These are phyloP conservation scores for Drosophila willistoni DNA, from an alignment of 1,140 invertebrate species.

Conservation along the genomic window DNA sequence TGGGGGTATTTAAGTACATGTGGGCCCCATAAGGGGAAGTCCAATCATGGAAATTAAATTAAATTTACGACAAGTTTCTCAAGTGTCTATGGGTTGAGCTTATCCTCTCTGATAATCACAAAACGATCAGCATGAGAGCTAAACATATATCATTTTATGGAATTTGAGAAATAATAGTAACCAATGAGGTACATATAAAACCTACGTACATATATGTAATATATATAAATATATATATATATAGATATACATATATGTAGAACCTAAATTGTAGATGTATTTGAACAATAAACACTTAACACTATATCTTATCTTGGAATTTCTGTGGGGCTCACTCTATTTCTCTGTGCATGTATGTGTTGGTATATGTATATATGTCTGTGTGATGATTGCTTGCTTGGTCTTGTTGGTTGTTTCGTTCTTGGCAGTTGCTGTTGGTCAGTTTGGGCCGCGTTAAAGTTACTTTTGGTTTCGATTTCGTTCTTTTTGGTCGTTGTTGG, in stretches of 20 bases:
- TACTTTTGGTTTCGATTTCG: constrained; percentile 1
- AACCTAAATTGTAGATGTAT: neutral
- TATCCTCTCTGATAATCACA: constrained; percentile 9
- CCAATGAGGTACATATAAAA: neutral
- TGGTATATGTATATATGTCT: neutral
- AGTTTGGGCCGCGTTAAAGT: neutral
- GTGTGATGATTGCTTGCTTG: neutral
- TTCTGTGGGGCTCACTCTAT: neutral
- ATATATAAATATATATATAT: too few species aligned
- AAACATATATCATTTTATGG: constrained; percentile 4
- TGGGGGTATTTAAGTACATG: neutral
- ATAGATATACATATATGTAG: neutral
- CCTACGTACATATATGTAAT: neutral
- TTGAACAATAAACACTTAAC: constrained; percentile 11
- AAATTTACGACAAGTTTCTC: constrained; percentile 10
- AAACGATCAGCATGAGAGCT: constrained; percentile 7
- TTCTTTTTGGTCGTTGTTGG: neutral
- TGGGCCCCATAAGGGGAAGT: neutral
- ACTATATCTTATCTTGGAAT: constrained; percentile 13
- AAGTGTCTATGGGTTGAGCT: neutral
- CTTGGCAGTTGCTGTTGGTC: constrained; percentile 4
- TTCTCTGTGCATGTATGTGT: too few species aligned
- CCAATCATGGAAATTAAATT: constrained; percentile 10
- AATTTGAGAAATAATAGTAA: neutral
- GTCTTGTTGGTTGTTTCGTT: neutral